These are phyloP conservation scores for Oscheius sp. DNA, from an alignment of 2,888 invertebrate species.

Conservation along the genomic window DNA sequence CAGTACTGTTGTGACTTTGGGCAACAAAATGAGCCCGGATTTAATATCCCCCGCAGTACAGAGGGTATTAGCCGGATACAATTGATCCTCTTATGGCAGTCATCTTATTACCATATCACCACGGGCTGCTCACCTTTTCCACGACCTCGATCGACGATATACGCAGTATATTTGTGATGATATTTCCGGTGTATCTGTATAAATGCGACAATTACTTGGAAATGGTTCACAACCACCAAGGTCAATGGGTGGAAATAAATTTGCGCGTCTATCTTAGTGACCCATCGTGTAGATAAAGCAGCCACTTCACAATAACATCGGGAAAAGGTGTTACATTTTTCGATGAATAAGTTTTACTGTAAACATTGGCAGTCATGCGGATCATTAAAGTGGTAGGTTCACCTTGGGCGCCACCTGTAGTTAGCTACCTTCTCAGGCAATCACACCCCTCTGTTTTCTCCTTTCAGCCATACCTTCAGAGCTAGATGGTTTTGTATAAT, in stretches of 20 bases:
- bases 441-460: background rate
- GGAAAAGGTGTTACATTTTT: background rate
- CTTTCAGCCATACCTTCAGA: background rate
- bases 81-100: conserved; percentile 30
- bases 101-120: conserved; percentile 22
- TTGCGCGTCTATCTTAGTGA: conserved; percentile 18
- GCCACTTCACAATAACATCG: conserved; percentile 19
- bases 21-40: no score
- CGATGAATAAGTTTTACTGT: no score
- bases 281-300: conserved; percentile 24
- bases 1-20: no score
- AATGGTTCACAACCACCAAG: conserved; percentile 23
- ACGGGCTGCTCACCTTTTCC: no score
- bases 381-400: no score
- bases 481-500: conserved; percentile 32
- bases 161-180: background rate
- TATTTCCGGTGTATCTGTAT: background rate
- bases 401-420: no score
- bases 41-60: no score
- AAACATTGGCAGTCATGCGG: no score
- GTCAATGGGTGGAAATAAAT: conserved; percentile 30
- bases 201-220: conserved; percentile 13
- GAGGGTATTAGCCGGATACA: conserved; percentile 3
- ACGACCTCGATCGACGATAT: background rate
- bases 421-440: no score